phyloP scores from a whole-genome alignment of 1,140 invertebrate genomes.

The Diabrotica undecimpunctata region DNA sequence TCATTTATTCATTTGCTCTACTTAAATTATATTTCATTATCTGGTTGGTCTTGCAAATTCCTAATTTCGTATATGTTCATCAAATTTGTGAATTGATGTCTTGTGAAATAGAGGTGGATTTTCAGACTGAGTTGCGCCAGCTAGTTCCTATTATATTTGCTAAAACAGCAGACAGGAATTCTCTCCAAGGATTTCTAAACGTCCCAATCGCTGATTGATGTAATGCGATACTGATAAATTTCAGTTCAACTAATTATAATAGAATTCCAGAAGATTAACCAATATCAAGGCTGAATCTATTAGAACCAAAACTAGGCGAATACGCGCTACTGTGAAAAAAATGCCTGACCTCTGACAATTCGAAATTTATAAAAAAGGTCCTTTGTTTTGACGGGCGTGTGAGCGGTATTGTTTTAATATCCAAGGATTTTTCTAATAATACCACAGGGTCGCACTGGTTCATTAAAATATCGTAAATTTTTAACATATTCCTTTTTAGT shows the following conservation, averaged over 20 bases:
- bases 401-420: conserved; percentile 9
- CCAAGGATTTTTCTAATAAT: conserved; percentile 10
- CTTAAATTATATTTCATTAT: too few relatives aligned
- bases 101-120: too few relatives aligned
- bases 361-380: conserved; percentile 11
- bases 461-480: too few relatives aligned
- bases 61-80: too few relatives aligned
- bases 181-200: not conserved
- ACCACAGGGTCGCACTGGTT: not conserved
- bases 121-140: too few relatives aligned
- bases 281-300: conserved; percentile 12
- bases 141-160: too few relatives aligned
- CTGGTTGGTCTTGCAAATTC: too few relatives aligned
- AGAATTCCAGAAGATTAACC: conserved; percentile 8
- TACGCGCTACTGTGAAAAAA: conserved; percentile 3
- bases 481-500: too few relatives aligned
- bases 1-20: too few relatives aligned
- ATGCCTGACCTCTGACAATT: conserved; percentile 14
- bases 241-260: not conserved
- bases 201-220: not conserved
- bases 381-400: conserved; percentile 8
- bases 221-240: not conserved
- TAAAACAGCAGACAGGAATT: too few relatives aligned
- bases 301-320: not conserved
- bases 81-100: too few relatives aligned